phyloP scores from a whole-genome alignment of 1,140 invertebrate species.

The Aleiodes sp. region DNA sequence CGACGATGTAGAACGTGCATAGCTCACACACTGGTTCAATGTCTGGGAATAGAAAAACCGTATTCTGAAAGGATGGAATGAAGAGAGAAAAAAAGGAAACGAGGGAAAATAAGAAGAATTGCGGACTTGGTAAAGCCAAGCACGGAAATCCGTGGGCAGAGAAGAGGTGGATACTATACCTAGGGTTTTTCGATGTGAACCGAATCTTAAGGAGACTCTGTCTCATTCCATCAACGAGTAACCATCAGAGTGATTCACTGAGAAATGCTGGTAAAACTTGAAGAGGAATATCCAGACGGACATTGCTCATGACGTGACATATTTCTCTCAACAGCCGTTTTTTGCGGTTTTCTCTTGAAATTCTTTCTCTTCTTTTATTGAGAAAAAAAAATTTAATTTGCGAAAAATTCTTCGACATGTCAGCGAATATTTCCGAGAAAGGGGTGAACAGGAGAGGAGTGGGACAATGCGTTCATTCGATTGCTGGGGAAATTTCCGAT shows the following conservation, averaged over 20 bases:
- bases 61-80: not conserved
- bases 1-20: not conserved
- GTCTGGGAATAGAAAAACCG: constrained; percentile 1
- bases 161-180: constrained; percentile 3
- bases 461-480: too few relatives aligned
- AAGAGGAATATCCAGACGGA: constrained; percentile 11
- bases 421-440: too few relatives aligned
- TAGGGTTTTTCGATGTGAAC: constrained; percentile 16
- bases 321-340: too few relatives aligned
- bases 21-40: constrained; percentile 1
- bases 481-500: too few relatives aligned
- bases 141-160: constrained; percentile 23
- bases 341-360: too few relatives aligned
- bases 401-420: too few relatives aligned
- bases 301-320: not conserved
- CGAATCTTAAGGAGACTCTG: constrained; percentile 17
- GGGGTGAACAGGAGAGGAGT: too few relatives aligned
- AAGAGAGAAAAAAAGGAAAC: not conserved
- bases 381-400: too few relatives aligned
- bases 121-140: constrained; percentile 19
- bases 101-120: not conserved
- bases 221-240: constrained; percentile 1
- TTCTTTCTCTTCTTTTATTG: too few relatives aligned
- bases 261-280: not conserved
- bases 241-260: constrained; percentile 8